These are phyloP conservation scores for Hydractinia echinata DNA, from an alignment of 30 jellyfish, hydroid and myxozoan genomes.

Conservation along the genomic window DNA sequence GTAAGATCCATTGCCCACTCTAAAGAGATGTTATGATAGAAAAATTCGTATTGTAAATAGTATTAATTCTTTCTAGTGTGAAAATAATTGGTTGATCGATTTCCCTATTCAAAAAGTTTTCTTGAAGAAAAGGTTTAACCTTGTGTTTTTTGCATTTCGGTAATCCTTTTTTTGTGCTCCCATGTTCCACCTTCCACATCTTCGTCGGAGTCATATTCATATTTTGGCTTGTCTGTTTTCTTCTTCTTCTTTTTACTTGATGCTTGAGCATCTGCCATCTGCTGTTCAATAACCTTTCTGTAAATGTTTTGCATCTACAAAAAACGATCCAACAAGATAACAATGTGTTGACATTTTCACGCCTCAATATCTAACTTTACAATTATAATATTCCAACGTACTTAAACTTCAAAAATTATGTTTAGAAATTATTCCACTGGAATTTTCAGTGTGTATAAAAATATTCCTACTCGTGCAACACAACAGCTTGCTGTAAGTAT, in stretches of 20 bases:
- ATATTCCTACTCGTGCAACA: too few species aligned
- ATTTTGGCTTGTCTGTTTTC: conserved; percentile 54
- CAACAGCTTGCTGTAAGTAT: too few species aligned
- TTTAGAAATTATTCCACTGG: too few species aligned
- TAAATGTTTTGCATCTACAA: conserved; percentile 74
- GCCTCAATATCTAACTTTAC: too few species aligned
- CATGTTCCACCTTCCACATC: conserved; percentile 91
- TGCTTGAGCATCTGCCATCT: conserved; percentile 46
- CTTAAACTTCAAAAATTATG: too few species aligned
- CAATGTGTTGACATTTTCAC: too few species aligned
- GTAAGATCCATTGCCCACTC: conserved; percentile 59
- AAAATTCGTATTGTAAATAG: too few species aligned
- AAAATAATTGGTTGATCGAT: background rate
- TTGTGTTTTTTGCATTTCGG: conserved; percentile 74
- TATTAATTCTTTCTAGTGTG: too few species aligned
- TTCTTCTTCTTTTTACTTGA: conserved; percentile 13
- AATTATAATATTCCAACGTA: too few species aligned
- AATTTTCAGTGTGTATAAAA: too few species aligned
- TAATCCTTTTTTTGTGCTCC: conserved; percentile 85
- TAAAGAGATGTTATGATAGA: background rate
- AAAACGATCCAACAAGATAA: background rate
- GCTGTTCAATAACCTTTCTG: conserved; percentile 79
- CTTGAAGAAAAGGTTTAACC: conserved; percentile 17
- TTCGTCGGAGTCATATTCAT: conserved; percentile 95
- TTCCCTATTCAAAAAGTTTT: background rate